These are phyloP conservation scores for Euproctis similis DNA, from an alignment of 2,888 invertebrate genomes.

Conservation along the genomic window DNA sequence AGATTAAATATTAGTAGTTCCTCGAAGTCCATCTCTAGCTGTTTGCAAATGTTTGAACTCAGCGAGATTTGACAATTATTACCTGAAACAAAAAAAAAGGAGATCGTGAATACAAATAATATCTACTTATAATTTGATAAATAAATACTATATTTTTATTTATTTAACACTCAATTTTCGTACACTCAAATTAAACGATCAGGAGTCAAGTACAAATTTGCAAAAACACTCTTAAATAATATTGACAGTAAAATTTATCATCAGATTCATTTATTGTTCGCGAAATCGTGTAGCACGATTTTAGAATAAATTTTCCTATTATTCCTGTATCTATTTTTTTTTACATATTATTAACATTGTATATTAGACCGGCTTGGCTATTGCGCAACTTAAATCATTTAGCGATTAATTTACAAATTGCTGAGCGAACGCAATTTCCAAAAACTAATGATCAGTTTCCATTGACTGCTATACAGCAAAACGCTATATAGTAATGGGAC, in stretches of 20 bases:
- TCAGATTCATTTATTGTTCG: constrained; percentile 14
- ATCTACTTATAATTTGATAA: constrained; percentile 4
- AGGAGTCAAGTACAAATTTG: constrained; percentile 28
- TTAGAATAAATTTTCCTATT: constrained; percentile 15
- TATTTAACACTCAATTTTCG: constrained; percentile 19
- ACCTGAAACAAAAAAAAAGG: constrained; percentile 31
- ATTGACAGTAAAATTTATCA: constrained; percentile 41
- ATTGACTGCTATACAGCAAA: too few species aligned
- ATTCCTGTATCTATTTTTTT: constrained; percentile 8
- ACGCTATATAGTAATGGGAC: too few species aligned
- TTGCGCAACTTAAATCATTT: too few species aligned
- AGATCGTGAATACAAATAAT: constrained; percentile 10
- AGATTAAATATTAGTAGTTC: too few species aligned
- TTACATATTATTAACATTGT: too few species aligned
- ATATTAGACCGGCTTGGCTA: too few species aligned
- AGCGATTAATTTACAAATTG: too few species aligned
- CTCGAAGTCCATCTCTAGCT: too few species aligned
- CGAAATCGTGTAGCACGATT: constrained; percentile 38
- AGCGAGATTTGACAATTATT: too few species aligned
- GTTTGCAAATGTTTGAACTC: too few species aligned
- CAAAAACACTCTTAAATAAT: constrained; percentile 28
- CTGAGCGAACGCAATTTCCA: too few species aligned
- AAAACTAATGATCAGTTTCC: too few species aligned
- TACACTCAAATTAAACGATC: constrained; percentile 38
- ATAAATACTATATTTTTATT: constrained; percentile 3